Percentiles rank a stretch among this genome's conserved stretches.
phyloP scores from a whole-genome alignment of 2,888 invertebrate genomes.

The Acleris holmiana region DNA sequence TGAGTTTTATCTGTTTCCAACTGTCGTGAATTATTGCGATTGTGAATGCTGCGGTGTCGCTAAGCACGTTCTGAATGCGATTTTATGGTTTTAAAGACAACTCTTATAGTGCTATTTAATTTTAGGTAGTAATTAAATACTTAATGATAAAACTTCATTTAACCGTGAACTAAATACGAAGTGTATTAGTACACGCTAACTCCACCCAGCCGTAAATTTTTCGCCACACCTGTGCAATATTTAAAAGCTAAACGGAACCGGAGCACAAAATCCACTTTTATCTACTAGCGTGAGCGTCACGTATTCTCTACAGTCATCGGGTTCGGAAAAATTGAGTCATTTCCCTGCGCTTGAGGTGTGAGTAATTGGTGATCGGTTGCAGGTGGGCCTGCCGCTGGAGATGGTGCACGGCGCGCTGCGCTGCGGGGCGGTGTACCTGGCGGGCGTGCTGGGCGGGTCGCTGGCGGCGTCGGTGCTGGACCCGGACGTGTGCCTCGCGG shows the following conservation, averaged over 20 bases:
- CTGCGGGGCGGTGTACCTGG: slow-evolving; percentile 94
- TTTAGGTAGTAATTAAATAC: too few species aligned
- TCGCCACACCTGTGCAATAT: slow-evolving; percentile 7
- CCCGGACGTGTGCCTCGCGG: slow-evolving; percentile 96
- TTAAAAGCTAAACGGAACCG: slow-evolving; percentile 14
- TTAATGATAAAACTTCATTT: too few species aligned
- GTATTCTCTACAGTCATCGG: slow-evolving; percentile 16
- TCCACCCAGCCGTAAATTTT: too few species aligned
- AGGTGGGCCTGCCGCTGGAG: slow-evolving; percentile 95
- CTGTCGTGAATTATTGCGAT: too few species aligned
- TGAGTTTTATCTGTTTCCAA: too few species aligned
- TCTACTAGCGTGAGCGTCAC: slow-evolving; percentile 8
- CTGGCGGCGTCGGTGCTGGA: slow-evolving; percentile 96
- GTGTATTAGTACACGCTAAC: too few species aligned
- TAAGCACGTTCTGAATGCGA: too few species aligned
- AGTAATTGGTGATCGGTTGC: slow-evolving; percentile 27
- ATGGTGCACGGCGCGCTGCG: slow-evolving; percentile 97
- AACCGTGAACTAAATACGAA: too few species aligned
- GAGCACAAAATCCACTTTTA: slow-evolving; percentile 7
- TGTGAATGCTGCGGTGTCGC: too few species aligned
- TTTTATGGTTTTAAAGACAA: too few species aligned
- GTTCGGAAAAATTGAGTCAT: slow-evolving; percentile 33
- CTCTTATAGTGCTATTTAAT: too few species aligned
- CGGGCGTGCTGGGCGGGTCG: slow-evolving; percentile 95
- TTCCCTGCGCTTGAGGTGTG: slow-evolving; percentile 17